phyloP scores from a whole-genome alignment of 2,888 invertebrate genomes.

The Lypha dubia region DNA sequence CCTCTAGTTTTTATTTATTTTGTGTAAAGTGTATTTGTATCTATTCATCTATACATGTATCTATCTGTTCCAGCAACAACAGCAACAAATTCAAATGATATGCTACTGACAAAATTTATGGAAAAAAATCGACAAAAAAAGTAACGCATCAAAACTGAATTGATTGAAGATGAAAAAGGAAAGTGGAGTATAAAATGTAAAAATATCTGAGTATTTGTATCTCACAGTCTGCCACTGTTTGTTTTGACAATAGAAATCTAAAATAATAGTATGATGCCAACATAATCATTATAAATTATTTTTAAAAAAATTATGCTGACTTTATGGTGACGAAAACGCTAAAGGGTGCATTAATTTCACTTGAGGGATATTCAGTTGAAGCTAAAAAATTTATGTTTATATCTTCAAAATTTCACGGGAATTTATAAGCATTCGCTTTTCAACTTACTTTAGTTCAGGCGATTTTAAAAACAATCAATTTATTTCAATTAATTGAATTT shows the following conservation, averaged over 20 bases:
- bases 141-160: slow-evolving; percentile 74
- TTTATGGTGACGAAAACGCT: slow-evolving; percentile 24
- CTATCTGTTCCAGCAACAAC: slow-evolving; percentile 37
- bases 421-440: not conserved
- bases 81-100: slow-evolving; percentile 74
- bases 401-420: not conserved
- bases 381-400: not conserved
- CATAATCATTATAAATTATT: slow-evolving; percentile 70
- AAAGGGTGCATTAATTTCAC: not conserved
- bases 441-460: not conserved
- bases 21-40: slow-evolving; percentile 64
- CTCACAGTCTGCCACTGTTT: slow-evolving; percentile 55
- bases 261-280: slow-evolving; percentile 63
- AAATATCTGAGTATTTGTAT: slow-evolving; percentile 25
- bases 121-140: slow-evolving; percentile 57
- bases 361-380: not conserved
- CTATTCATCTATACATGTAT: slow-evolving; percentile 51
- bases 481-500: no score
- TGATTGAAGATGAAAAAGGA: slow-evolving; percentile 62
- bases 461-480: not conserved
- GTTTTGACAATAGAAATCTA: slow-evolving; percentile 72
- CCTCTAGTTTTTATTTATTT: slow-evolving; percentile 10
- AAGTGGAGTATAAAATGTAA: slow-evolving; percentile 17
- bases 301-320: slow-evolving; percentile 28
- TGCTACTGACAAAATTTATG: slow-evolving; percentile 65